Evolutionary conservation across 2,888 invertebrate genomes (phyloP).

Genomic region (Mythimna vitellina): DNA sequence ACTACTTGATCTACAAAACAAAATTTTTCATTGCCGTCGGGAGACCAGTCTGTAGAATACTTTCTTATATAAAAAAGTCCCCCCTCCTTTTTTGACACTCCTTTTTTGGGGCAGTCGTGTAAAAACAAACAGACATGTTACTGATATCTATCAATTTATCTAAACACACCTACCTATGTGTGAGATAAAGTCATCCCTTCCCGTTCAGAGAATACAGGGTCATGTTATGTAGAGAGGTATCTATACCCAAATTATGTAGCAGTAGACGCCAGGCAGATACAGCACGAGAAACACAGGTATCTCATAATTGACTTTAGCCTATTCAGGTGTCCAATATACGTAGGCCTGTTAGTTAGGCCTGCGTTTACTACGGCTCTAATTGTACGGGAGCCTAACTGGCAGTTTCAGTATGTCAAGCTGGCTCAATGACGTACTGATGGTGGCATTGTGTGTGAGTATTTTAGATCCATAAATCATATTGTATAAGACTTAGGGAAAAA

Average conservation of each 20-base stretch:
- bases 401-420: conserved; percentile 26
- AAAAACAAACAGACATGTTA: too few relatives aligned
- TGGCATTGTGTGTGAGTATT: background rate
- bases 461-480: conserved; percentile 9
- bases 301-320: conserved; percentile 48
- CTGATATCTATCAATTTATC: background rate
- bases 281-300: conserved; percentile 28
- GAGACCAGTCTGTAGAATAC: too few relatives aligned
- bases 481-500: background rate
- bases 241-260: conserved; percentile 10
- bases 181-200: background rate
- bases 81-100: too few relatives aligned
- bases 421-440: conserved; percentile 14
- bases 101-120: too few relatives aligned
- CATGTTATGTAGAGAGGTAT: background rate
- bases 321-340: conserved; percentile 50
- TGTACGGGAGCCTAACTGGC: conserved; percentile 14
- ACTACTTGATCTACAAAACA: too few relatives aligned
- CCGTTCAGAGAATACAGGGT: background rate
- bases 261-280: background rate
- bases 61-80: too few relatives aligned
- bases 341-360: conserved; percentile 22
- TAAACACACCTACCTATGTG: too few relatives aligned
- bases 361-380: conserved; percentile 30
- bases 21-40: too few relatives aligned